Evolutionary conservation across 2,113 vertebrate genomes (phyloP), one percentile per base, ranked within the genome.

Genomic region (Caracal caracal): DNA sequence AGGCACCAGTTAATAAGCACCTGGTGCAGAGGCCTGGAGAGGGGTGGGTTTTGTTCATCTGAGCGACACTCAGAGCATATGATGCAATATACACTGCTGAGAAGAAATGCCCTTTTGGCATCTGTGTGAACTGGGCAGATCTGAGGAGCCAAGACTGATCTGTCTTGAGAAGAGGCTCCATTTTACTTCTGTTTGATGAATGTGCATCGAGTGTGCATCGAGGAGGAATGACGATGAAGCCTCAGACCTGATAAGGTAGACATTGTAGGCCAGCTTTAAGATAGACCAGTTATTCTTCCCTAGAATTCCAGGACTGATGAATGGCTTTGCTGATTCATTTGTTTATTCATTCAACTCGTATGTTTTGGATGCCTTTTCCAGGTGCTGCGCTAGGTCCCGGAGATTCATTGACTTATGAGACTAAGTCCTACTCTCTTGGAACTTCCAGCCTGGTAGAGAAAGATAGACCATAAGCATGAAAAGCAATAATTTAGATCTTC

Each of bases 1-100:
- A 93, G 96, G 92, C 10, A 78, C 33, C 71, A 51, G 61, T 71
- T 96, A 97, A 96, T 93, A 96, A 96, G 84, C 92, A 91, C 40
- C 63, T 84, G 20, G 68, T 59, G 33, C 10, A 1, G 49, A 90
- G 90, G 87, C 71, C 40, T 37, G 8, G 85, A 66, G 70, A 84
- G 73, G 65, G 66, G 61, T 43, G 61, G 84, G 43, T 81, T 93
- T 95, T 91, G 49, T 83, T 95, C 71, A 40, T 97, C 80, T 40
- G 26, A n/a, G 49, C 2, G 37, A 66, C 70, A 85, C 43, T 63
- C 26, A 22, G 53, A 90, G 83, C 61, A 33, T 63, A 75, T 96
- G 97, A 80, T 94, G 86, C 85, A 97, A 97, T 80, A 10, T 2
- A 0, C 30, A 85, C 28, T 10, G 92, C 83, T 75, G 59, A 61